Conservation (phyloP, 2,113 vertebrate species). For the Pygathrix nemaeus region DNA sequence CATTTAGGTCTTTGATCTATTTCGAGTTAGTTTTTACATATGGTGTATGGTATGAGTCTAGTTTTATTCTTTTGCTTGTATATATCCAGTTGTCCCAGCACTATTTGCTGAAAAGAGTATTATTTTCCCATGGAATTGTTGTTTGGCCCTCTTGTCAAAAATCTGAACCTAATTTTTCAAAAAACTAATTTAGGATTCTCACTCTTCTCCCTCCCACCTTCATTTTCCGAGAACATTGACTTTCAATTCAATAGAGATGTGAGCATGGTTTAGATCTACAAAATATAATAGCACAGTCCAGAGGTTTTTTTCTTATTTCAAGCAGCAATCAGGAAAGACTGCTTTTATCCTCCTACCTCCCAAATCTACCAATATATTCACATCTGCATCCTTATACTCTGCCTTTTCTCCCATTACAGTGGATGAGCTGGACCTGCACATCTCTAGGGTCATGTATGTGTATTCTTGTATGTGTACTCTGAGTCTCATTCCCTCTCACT, state of each 20-base stretch:
- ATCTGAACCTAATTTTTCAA: neutral
- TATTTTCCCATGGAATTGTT: neutral
- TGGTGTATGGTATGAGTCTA: neutral
- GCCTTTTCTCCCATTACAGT: neutral
- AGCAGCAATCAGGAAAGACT: neutral
- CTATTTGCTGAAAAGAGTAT: neutral
- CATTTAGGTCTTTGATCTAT: neutral
- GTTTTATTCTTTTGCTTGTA: neutral
- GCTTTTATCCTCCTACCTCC: neutral
- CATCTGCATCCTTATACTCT: neutral
- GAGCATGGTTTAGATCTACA: neutral
- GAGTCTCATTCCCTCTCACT: neutral
- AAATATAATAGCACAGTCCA: neutral
- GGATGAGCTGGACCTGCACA: neutral
- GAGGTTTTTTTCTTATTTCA: neutral
- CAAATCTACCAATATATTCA: neutral
- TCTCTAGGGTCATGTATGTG: neutral
- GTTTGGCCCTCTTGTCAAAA: constrained; percentile 10
- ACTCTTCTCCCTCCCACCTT: neutral
- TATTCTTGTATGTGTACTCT: neutral
- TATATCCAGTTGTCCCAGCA: neutral
- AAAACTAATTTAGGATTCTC: neutral
- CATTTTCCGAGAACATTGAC: constrained; percentile 16
- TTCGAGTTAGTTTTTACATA: neutral
- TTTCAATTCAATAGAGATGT: constrained; percentile 6